These are phyloP conservation scores for Idaea biselata DNA, from an alignment of 2,888 invertebrate genomes.

Conservation along the genomic window DNA sequence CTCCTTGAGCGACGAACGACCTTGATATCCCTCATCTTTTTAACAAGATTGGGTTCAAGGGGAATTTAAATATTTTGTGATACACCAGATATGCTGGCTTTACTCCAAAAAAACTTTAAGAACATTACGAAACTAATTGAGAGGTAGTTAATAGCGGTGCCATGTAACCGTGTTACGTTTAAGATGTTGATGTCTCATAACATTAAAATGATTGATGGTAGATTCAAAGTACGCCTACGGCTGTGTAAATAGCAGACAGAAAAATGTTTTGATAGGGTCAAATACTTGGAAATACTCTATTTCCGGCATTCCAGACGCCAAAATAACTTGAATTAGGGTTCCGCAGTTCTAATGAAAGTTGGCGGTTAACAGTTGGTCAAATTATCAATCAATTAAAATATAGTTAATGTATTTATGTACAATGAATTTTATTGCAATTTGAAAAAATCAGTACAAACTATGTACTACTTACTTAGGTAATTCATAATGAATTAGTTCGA, in stretches of 20 bases:
- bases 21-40: conserved; percentile 1
- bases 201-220: conserved; percentile 6
- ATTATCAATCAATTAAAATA: no score
- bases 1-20: neutral
- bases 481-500: no score
- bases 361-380: no score
- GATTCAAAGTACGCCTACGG: neutral
- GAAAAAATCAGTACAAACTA: no score
- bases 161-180: neutral
- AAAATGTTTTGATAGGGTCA: neutral
- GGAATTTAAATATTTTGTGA: neutral
- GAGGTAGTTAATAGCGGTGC: conserved; percentile 9
- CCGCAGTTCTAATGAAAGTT: no score
- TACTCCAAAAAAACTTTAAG: conserved; percentile 13
- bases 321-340: no score
- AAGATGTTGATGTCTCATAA: conserved; percentile 7
- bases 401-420: no score
- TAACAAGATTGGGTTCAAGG: conserved; percentile 2
- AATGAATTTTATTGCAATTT: no score
- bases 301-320: no score
- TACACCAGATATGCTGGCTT: conserved; percentile 10
- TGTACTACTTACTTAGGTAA: no score
- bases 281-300: neutral
- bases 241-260: neutral
- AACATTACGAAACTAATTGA: conserved; percentile 10